phyloP scores from a whole-genome alignment of 2,888 invertebrate species.

The Myopa testacea region DNA sequence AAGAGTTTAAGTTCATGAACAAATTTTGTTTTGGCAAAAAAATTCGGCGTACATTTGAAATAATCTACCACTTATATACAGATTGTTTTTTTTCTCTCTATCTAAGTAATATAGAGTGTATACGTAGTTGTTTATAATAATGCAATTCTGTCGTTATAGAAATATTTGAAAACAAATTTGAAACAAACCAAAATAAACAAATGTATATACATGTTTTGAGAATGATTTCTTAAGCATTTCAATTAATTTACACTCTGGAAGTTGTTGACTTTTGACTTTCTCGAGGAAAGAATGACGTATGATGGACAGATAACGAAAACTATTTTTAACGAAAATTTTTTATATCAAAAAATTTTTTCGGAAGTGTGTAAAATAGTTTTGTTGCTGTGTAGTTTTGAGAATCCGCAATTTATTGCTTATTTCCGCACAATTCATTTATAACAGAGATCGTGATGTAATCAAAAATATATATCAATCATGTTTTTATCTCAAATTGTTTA shows the following conservation, averaged over 20 bases:
- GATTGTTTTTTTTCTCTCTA: neutral
- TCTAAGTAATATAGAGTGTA: too few relatives aligned
- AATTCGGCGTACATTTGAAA: neutral
- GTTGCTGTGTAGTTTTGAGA: too few relatives aligned
- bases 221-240: too few relatives aligned
- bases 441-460: too few relatives aligned
- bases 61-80: neutral
- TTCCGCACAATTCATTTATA: too few relatives aligned
- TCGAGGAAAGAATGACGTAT: too few relatives aligned
- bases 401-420: too few relatives aligned
- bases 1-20: constrained; percentile 37
- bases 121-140: neutral
- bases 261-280: too few relatives aligned
- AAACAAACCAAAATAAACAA: constrained; percentile 11
- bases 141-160: neutral
- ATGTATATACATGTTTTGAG: neutral
- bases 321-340: neutral
- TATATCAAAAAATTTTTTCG: neutral
- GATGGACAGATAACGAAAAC: too few relatives aligned
- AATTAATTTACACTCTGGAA: neutral
- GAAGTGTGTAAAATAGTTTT: too few relatives aligned
- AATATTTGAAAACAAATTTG: neutral
- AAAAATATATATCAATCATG: too few relatives aligned
- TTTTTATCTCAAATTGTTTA: neutral
- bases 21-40: constrained; percentile 26